These are phyloP conservation scores for Atherinosoma microstoma DNA, from an alignment of 2,797 vertebrate genomes.

Conservation along the genomic window DNA sequence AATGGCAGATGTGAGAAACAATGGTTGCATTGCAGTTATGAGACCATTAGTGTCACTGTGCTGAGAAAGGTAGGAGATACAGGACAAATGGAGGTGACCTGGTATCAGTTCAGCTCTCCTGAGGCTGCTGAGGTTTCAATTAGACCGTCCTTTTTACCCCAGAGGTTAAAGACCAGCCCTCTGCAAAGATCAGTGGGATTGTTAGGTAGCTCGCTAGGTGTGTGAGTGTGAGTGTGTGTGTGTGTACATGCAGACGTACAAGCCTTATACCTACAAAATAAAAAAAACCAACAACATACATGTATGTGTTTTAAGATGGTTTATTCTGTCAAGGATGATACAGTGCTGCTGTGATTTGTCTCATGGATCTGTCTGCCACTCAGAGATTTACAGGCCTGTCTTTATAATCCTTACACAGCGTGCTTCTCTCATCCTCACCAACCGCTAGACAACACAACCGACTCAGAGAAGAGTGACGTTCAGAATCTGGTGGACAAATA, in stretches of 20 bases:
- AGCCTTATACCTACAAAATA: slow-evolving; percentile 10
- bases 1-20: slow-evolving; percentile 18
- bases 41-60: slow-evolving; percentile 53
- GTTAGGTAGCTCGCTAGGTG: slow-evolving; percentile 23
- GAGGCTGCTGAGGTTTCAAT: slow-evolving; percentile 64
- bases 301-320: slow-evolving; percentile 11
- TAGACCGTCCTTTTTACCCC: slow-evolving; percentile 49
- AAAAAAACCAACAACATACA: slow-evolving; percentile 13
- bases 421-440: slow-evolving; percentile 23
- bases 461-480: slow-evolving; percentile 17
- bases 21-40: slow-evolving; percentile 36
- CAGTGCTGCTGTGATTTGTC: slow-evolving; percentile 11
- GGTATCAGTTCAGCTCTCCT: slow-evolving; percentile 47
- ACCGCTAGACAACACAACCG: slow-evolving; percentile 36
- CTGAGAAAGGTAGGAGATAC: slow-evolving; percentile 18
- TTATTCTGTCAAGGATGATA: slow-evolving; percentile 30
- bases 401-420: slow-evolving; percentile 50
- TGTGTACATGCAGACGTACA: not conserved
- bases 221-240: slow-evolving; percentile 12
- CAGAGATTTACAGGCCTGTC: slow-evolving; percentile 52
- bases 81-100: slow-evolving; percentile 44
- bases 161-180: slow-evolving; percentile 40
- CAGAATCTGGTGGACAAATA: slow-evolving; percentile 28
- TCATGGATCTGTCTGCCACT: slow-evolving; percentile 45
- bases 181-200: slow-evolving; percentile 29